phyloP scores from a whole-genome alignment of 2,113 vertebrate genomes.

The Strix aluco region DNA sequence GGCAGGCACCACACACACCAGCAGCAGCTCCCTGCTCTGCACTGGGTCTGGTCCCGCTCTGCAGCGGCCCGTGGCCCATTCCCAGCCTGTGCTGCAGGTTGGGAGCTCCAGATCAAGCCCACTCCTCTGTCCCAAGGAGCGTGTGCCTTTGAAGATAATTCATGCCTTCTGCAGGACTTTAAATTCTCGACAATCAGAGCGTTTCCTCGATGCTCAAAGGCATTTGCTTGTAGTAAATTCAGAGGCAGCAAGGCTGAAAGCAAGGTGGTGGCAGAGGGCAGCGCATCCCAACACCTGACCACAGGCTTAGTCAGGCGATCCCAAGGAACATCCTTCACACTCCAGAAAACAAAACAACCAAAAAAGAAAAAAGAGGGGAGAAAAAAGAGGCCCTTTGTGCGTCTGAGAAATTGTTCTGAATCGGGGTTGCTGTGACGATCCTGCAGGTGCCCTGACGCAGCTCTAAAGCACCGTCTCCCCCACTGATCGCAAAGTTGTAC shows the following conservation, averaged over 20 bases:
- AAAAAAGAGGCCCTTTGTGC: accelerated
- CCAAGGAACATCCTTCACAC: neutral
- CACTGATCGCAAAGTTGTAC: accelerated
- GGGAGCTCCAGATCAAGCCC: neutral
- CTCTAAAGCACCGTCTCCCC: neutral
- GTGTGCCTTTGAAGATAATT: neutral
- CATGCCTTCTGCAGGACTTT: neutral
- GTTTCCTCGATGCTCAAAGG: neutral
- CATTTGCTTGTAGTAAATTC: neutral
- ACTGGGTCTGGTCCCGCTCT: accelerated
- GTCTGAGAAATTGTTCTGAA: neutral
- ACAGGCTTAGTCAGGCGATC: accelerated
- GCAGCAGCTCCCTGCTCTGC: neutral
- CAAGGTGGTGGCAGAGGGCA: neutral
- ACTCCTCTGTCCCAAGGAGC: neutral
- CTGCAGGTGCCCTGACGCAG: neutral
- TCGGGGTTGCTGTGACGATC: neutral
- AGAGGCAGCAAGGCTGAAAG: neutral
- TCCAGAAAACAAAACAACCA: neutral
- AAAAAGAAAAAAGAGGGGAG: accelerated
- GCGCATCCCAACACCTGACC: neutral
- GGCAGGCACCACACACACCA: neutral
- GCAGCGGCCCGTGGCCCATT: accelerated
- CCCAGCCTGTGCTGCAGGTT: neutral
- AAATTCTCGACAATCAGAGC: neutral